Base-by-base conservation (phyloP, 2,113 vertebrate genomes). In the Perca flavescens region DNA sequence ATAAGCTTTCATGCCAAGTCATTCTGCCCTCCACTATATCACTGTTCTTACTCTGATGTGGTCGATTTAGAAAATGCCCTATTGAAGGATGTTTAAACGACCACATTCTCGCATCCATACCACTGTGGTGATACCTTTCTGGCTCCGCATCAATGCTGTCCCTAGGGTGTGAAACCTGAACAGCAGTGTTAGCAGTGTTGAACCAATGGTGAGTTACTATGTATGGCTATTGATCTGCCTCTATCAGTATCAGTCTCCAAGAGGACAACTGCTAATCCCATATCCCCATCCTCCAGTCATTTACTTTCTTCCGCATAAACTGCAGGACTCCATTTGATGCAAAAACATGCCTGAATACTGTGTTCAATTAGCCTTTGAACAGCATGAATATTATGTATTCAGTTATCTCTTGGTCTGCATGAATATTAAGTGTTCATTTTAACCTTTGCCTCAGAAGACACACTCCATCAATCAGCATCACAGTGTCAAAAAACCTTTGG, bases 381-480 rank as follows among this genome's bases (percentile, higher is more conserved):
- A 52, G 86, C 74, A 61, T 76, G 73, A 36, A 67, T 73, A 78
- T 87, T 73, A 87, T 82, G 53, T 74, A 80, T 86, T 91, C 79
- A 71, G 65, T 66, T 88, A 78, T 83, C 58, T 60, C 40, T 70
- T 11, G n/a, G 83, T 78, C 79, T 57, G 72, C 86, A 88, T 88
- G 89, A 90, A 91, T 90, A 81, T 87, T 91, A 91, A 86, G 67
- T 77, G 80, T 90, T 88, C 67, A 79, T 90, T 89, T 88, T 86
- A 83, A 58, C 80, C 65, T 65, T 63, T 22, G 66, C 40, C 69
- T 36, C 40, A 49, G 80, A 71, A 79, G 74, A 83, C 87, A 64
- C 84, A 75, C 66, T 77, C 83, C 77, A 84, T 91, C 84, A 89
- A 58, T 84, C 67, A 57, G 82, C 85, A 84, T 85, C 60, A 22